These are phyloP conservation scores for Stenchaetothrips biformis DNA, from an alignment of 2,888 invertebrate species.

Conservation along the genomic window DNA sequence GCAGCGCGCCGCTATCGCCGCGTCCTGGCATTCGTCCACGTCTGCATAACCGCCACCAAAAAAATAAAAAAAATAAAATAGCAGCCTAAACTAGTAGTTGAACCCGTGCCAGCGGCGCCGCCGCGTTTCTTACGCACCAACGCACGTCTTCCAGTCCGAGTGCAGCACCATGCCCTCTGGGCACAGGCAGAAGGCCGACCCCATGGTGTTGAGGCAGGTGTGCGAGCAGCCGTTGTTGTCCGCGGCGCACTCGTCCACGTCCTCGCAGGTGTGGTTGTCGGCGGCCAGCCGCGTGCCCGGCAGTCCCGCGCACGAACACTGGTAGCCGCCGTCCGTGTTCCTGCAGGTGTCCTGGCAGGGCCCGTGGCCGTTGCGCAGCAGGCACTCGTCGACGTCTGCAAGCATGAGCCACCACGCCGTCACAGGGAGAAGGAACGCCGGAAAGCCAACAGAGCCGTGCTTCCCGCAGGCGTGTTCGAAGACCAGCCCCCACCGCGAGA, in stretches of 20 bases:
- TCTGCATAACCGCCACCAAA: conserved; percentile 44
- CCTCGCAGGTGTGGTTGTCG: conserved; percentile 56
- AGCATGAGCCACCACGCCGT: conserved; percentile 11
- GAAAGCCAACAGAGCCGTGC: not conserved
- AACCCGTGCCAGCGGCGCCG: not conserved
- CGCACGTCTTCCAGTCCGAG: conserved; percentile 40
- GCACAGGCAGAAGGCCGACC: conserved; percentile 42
- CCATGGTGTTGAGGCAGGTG: conserved; percentile 55
- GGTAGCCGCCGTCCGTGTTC: conserved; percentile 56
- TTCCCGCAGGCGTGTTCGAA: not conserved
- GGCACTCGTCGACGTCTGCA: conserved; percentile 58
- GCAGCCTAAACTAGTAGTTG: not conserved
- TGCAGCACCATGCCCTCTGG: conserved; percentile 36
- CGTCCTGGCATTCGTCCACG: conserved; percentile 57
- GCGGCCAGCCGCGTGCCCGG: conserved; percentile 54
- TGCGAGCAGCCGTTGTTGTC: conserved; percentile 54
- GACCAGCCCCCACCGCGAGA: not conserved
- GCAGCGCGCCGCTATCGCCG: conserved; percentile 60
- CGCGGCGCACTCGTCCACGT: conserved; percentile 53
- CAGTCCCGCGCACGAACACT: conserved; percentile 54
- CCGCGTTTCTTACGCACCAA: not conserved
- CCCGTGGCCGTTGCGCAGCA: conserved; percentile 57
- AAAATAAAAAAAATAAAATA: not conserved
- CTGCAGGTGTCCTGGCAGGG: conserved; percentile 60
- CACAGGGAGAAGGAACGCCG: not conserved